phyloP scores from a whole-genome alignment of 2,888 invertebrate genomes.

The Rhogogaster chlorosoma region DNA sequence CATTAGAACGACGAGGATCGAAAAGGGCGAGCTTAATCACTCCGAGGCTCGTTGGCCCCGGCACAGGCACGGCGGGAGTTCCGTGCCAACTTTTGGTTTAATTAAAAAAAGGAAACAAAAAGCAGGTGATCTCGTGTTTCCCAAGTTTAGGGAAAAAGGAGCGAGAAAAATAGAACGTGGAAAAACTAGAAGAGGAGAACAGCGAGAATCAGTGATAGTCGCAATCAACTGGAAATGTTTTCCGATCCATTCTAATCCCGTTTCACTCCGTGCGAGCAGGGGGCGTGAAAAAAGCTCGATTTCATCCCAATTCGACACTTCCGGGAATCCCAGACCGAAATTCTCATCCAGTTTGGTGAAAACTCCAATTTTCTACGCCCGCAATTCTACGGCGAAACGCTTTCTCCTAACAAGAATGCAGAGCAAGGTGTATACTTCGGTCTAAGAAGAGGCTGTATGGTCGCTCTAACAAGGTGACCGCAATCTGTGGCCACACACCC shows the following conservation, averaged over 20 bases:
- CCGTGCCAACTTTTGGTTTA: constrained; percentile 65
- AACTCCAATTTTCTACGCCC: neutral
- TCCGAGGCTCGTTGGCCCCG: neutral
- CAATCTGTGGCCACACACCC: constrained; percentile 59
- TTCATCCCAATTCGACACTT: neutral
- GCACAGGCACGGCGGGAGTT: constrained; percentile 10
- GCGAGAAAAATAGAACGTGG: too few species aligned
- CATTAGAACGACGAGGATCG: constrained; percentile 26
- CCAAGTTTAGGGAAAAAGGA: neutral
- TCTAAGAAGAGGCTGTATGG: neutral
- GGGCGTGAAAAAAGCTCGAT: constrained; percentile 13
- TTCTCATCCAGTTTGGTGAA: neutral
- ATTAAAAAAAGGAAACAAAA: constrained; percentile 64
- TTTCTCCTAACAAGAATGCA: neutral
- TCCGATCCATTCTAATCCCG: constrained; percentile 56
- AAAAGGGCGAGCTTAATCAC: constrained; percentile 44
- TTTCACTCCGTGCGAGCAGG: constrained; percentile 51
- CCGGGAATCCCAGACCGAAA: neutral
- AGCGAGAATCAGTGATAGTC: constrained; percentile 54
- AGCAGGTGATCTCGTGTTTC: neutral
- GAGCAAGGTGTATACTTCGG: neutral
- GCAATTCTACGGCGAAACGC: neutral
- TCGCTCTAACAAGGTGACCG: constrained; percentile 65
- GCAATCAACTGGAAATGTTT: constrained; percentile 63
- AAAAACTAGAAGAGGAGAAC: neutral